These are phyloP conservation scores for Melanerpes formicivorus DNA, from an alignment of 2,113 vertebrate species.

Conservation along the genomic window DNA sequence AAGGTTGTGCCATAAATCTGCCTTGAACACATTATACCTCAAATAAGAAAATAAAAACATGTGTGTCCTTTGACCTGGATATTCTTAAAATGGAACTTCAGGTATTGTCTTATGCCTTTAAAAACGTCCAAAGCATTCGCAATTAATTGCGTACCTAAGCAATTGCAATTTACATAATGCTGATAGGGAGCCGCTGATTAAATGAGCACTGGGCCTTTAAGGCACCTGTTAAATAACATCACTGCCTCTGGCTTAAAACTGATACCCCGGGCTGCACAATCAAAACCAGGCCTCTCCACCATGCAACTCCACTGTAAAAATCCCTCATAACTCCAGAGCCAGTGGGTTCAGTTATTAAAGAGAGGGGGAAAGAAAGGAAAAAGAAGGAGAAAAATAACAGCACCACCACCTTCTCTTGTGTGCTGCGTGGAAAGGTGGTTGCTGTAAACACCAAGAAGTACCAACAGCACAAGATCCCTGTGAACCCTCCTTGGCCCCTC, in stretches of 20 bases:
- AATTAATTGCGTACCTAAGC: slow-evolving; percentile 74
- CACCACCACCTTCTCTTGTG: background rate
- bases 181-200: slow-evolving; percentile 70
- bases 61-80: slow-evolving; percentile 83
- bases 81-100: slow-evolving; percentile 77
- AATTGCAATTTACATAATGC: slow-evolving; percentile 75
- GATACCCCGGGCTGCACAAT: slow-evolving; percentile 42
- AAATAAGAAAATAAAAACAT: slow-evolving; percentile 86
- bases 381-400: accelerated
- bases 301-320: slow-evolving; percentile 50
- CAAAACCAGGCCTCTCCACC: slow-evolving; percentile 43
- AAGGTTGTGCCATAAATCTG: slow-evolving; percentile 85
- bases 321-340: slow-evolving; percentile 42
- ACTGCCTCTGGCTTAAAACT: slow-evolving; percentile 62
- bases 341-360: slow-evolving; percentile 56
- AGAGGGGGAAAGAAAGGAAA: background rate
- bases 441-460: background rate
- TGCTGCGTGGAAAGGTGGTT: background rate
- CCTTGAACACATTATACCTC: slow-evolving; percentile 86
- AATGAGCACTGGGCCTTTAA: slow-evolving; percentile 65
- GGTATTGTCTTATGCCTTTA: slow-evolving; percentile 76
- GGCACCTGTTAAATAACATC: slow-evolving; percentile 76
- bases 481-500: background rate
- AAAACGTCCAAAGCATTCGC: slow-evolving; percentile 73
- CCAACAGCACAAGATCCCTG: background rate